Conservation (phyloP, 2,113 vertebrate genomes). For the Bos javanicus region DNA sequence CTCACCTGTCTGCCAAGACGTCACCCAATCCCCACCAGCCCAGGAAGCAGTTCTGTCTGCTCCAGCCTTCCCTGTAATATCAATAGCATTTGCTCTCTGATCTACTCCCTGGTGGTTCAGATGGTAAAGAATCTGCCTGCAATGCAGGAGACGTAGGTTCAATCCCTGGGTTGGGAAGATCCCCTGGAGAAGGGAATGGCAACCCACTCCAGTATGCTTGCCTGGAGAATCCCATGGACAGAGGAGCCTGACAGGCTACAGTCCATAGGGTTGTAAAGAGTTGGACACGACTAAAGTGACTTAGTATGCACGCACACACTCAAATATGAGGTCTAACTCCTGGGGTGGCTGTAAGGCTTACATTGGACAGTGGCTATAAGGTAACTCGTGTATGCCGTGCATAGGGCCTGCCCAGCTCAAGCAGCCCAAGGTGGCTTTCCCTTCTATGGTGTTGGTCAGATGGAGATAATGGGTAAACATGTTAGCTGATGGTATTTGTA, state of each 20-base stretch:
- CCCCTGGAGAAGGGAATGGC: not conserved
- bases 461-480: not conserved
- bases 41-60: not conserved
- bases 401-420: not conserved
- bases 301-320: not conserved
- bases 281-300: not conserved
- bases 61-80: not conserved
- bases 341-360: not conserved
- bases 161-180: not conserved
- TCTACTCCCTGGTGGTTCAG: not conserved
- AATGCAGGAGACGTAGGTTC: not conserved
- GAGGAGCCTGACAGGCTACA: not conserved
- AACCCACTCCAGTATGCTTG: not conserved
- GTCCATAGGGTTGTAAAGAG: not conserved
- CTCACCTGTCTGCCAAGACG: not conserved
- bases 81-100: not conserved
- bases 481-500: not conserved
- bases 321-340: not conserved
- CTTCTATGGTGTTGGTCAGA: not conserved
- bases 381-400: accelerated
- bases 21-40: not conserved
- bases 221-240: not conserved
- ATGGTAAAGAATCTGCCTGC: no score
- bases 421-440: not conserved
- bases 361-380: accelerated